A percentile compares a stretch with the other conserved stretches of the same genome.
These are phyloP conservation scores for Leuciscus idus DNA, from an alignment of 2,113 vertebrate genomes.

Conservation along the genomic window DNA sequence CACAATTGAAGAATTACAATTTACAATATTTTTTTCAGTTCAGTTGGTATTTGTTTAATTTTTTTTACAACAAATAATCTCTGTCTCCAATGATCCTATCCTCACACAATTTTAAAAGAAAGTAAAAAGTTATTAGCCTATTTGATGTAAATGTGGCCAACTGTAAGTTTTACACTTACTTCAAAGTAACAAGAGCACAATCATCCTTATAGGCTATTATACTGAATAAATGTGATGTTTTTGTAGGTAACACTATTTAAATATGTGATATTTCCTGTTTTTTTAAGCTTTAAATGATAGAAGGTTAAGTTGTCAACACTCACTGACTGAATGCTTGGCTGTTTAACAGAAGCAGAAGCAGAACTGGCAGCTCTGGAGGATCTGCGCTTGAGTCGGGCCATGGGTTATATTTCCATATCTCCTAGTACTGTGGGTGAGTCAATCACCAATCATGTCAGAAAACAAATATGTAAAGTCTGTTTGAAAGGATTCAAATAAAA, in stretches of 20 bases:
- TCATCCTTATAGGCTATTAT: too few species aligned
- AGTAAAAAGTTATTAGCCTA: too few species aligned
- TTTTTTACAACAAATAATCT: background rate
- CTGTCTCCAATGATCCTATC: background rate
- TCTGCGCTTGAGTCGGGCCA: constrained; percentile 67
- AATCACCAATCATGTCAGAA: background rate
- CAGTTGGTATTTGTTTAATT: background rate
- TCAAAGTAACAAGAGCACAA: too few species aligned
- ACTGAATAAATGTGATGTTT: too few species aligned
- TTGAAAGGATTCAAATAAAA: background rate
- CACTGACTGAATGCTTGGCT: constrained; percentile 29
- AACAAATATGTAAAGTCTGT: background rate
- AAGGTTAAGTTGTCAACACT: background rate
- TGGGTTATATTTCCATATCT: constrained; percentile 69
- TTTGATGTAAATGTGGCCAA: too few species aligned
- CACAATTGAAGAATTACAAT: background rate
- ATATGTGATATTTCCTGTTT: background rate
- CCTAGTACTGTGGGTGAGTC: constrained; percentile 73
- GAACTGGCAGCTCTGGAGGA: constrained; percentile 72
- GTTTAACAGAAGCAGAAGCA: constrained; percentile 68
- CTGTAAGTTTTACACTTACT: too few species aligned
- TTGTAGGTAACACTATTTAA: too few species aligned
- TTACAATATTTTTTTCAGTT: background rate
- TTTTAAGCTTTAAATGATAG: background rate
- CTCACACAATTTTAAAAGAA: too few species aligned